phyloP scores from a whole-genome alignment of 2,797 vertebrate species.

The Anguilla obscura region DNA sequence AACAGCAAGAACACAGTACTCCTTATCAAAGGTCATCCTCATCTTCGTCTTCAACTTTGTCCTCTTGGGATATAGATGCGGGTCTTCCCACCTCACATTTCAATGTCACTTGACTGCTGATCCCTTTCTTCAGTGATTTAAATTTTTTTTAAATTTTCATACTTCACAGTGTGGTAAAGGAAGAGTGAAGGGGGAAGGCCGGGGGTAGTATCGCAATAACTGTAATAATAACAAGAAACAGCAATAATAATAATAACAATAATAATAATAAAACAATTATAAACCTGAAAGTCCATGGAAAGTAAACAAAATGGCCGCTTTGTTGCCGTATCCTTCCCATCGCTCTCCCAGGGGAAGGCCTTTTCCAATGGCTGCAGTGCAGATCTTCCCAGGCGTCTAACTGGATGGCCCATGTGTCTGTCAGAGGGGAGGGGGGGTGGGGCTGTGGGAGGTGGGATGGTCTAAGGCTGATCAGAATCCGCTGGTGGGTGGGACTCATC shows the following conservation, averaged over 20 bases:
- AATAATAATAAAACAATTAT: slow-evolving; percentile 69
- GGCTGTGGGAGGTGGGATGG: slow-evolving; percentile 50
- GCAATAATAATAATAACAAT: slow-evolving; percentile 44
- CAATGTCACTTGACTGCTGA: slow-evolving; percentile 58
- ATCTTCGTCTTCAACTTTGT: slow-evolving; percentile 46
- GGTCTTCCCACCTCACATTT: slow-evolving; percentile 53
- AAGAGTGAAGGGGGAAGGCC: slow-evolving; percentile 44
- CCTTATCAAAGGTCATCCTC: slow-evolving; percentile 53
- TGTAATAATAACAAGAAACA: slow-evolving; percentile 63
- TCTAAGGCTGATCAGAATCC: slow-evolving; percentile 68
- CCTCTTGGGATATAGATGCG: slow-evolving; percentile 56
- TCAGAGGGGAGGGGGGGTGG: slow-evolving; percentile 43
- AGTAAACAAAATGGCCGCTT: slow-evolving; percentile 63
- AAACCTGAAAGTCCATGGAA: slow-evolving; percentile 63
- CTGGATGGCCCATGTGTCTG: slow-evolving; percentile 55
- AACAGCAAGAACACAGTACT: slow-evolving; percentile 77
- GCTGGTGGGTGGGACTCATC: slow-evolving; percentile 59
- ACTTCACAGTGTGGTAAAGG: slow-evolving; percentile 79
- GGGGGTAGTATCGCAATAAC: slow-evolving; percentile 51
- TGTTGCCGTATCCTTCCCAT: slow-evolving; percentile 60
- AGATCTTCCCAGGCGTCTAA: slow-evolving; percentile 51
- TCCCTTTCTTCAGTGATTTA: slow-evolving; percentile 46
- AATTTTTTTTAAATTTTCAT: slow-evolving; percentile 60
- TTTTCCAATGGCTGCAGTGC: slow-evolving; percentile 58
- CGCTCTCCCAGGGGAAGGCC: slow-evolving; percentile 60